Base-by-base conservation (phyloP, 2,113 vertebrate species). In the Macquaria ambigua region DNA sequence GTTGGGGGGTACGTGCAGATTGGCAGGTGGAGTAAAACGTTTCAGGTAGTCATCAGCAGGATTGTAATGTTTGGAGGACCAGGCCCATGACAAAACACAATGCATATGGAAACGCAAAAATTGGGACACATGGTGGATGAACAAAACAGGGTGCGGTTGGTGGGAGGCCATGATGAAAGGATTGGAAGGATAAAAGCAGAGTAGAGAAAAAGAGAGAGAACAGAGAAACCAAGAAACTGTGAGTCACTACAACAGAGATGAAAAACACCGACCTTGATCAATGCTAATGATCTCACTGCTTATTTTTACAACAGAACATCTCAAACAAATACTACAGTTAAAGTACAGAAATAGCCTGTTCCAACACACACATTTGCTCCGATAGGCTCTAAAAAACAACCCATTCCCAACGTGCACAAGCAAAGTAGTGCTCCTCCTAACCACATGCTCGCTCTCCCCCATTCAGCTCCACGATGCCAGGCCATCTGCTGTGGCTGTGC, bases 401-500 rank as follows among this genome's bases (percentile, higher is more conserved):
- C 23, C 62, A 14, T 20, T 70, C 48, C 79, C 62, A 31, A 52
- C 28, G 23, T 43, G 70, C 12, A 21, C 53, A 12, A 48, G 66
- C 23, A 34, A 37, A 87, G 64, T n/a, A 41, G n/a, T 31, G 21
- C 81, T 73, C 67, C 81, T 77, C 79, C 80, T 46, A 69, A 79
- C 67, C 85, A 81, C 86, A 83, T 23, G 56, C 43, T 58, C 71
- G 9, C 64, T 69, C 70, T 25, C 58, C 64, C 75, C 66, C 71
- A 70, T 80, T 84, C 79, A 71, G 82, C 82, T 73, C 62, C 55
- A 83, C 82, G 79, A 23, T 82, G 79, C 89, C 81, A 84, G 76
- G 66, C 89, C 91, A 93, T 92, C 88, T 94, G 93, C 86, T 81
- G 85, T n/a, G 71, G 85, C 81, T 6, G 34, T 81, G 84, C 79